A percentile compares a stretch with the other conserved stretches of the same genome.
Conservation (phyloP, 2,797 vertebrate species). For the Acrocephalus scirpaceus region DNA sequence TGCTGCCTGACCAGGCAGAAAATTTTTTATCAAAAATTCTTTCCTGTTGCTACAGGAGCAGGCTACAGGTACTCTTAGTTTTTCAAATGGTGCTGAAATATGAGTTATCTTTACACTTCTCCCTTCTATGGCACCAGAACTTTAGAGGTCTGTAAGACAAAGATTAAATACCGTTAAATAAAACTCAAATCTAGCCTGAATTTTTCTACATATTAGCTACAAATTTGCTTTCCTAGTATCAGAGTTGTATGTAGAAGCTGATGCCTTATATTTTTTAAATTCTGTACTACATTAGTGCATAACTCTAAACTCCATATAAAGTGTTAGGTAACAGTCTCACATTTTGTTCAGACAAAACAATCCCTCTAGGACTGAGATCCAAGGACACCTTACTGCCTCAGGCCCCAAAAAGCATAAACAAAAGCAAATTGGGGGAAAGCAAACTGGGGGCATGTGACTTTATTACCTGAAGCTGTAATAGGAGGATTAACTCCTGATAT, state of each 20-base stretch:
- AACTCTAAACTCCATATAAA: not conserved
- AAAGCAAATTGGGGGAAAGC: not conserved
- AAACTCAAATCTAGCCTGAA: not conserved
- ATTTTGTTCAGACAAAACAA: not conserved
- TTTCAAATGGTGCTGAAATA: not conserved
- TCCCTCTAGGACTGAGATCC: not conserved
- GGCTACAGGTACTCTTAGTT: not conserved
- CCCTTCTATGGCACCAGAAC: not conserved
- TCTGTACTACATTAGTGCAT: not conserved
- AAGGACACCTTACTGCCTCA: too few species aligned
- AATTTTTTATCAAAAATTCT: not conserved
- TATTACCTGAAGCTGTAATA: not conserved
- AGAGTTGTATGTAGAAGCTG: not conserved
- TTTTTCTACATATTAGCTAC: not conserved
- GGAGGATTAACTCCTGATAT: not conserved
- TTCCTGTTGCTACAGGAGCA: not conserved
- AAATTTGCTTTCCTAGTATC: not conserved
- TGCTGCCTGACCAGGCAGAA: not conserved
- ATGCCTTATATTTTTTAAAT: not conserved
- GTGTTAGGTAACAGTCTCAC: not conserved
- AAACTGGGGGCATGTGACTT: not conserved
- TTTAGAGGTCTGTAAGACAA: not conserved
- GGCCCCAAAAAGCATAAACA: not conserved
- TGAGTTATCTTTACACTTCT: not conserved
- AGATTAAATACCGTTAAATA: not conserved